Base-by-base conservation (phyloP, 2,113 vertebrate genomes). In the Dinomys branickii region DNA sequence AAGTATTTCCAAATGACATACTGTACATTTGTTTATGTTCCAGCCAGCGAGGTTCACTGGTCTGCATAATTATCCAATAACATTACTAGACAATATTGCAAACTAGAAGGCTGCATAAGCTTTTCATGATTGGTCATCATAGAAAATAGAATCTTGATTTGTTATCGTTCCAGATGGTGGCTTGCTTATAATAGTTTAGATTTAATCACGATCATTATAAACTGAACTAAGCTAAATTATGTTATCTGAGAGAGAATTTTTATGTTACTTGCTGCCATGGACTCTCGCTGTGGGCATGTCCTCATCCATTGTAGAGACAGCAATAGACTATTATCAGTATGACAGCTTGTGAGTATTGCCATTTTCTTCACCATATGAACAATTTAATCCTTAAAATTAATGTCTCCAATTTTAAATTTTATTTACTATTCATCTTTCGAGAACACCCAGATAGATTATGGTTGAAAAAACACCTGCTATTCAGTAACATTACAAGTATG, bases 71-170 rank as follows among this genome's bases (percentile, higher is more conserved):
- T 98, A 88, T 96, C 94, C 91, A 98, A 97, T 92, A 89, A 91
- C 24, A 58, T 92, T 91, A 90, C 17, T 91, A 44, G 95, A 95
- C 93, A 95, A 96, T 93, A 54, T 78, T 77, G 83, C 94, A 94
- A 94, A 97, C 75, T 95, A 69, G 85, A 90, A 56, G 33, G 71
- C 90, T 96, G 61, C 35, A 85, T 63, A 73, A 97, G 67, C 94
- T 96, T 95, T 47, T 90, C 85, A 47, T 92, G 24, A 96, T 94
- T 97, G 94, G 59, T 88, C 95, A 93, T 94, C 71, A 92, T 59
- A 95, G 77, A 97, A 98, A 98, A 97, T 91, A 97, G 22, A 96
- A 92, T 94, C 93, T 90, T 93, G 73, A 67, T 97, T 98, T 97
- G 81, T 86, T 77, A 0, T 94, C n/a, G 28, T 96, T 98, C 94